Conservation (phyloP, 2,888 invertebrate species). For the Hypomecis punctinalis region DNA sequence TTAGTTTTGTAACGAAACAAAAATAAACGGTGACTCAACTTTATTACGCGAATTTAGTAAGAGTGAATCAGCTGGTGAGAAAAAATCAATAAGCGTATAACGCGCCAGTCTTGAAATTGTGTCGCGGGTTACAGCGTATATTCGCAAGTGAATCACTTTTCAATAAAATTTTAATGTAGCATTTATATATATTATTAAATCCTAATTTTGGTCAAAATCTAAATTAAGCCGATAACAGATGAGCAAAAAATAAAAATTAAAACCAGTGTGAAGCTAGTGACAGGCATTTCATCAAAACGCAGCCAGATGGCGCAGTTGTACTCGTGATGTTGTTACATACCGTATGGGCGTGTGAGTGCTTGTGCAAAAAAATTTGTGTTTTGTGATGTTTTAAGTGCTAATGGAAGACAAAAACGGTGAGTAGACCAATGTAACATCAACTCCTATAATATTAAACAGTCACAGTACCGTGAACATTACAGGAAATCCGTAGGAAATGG, state of each 20-base stretch:
- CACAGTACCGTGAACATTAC: conserved; percentile 58
- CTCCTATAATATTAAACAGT: conserved; percentile 45
- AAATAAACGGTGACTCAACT: conserved; percentile 73
- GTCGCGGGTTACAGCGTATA: conserved; percentile 1
- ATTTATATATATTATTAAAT: neutral
- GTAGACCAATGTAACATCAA: conserved; percentile 58
- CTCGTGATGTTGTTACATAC: conserved; percentile 82
- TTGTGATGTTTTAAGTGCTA: conserved; percentile 77
- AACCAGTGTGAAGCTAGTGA: conserved; percentile 44
- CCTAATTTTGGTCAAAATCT: neutral
- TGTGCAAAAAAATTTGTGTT: conserved; percentile 80
- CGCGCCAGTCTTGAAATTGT: conserved; percentile 44
- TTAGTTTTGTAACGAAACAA: conserved; percentile 50
- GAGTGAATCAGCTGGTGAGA: conserved; percentile 74
- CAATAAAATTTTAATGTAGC: neutral
- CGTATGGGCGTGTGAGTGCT: conserved; percentile 84
- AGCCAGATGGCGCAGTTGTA: conserved; percentile 80
- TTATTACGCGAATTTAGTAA: conserved; percentile 66
- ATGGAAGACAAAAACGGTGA: conserved; percentile 76
- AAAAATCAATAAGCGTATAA: conserved; percentile 73
- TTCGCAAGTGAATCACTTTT: conserved; percentile 2
- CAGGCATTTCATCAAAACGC: conserved; percentile 59
- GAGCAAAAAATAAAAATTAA: conserved; percentile 56
- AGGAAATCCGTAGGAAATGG: conserved; percentile 69
- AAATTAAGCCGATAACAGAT: conserved; percentile 3